Evolutionary conservation across 2,797 vertebrate species (phyloP), one percentile per base, ranked within the genome.

Genomic region (Parambassis ranga): DNA sequence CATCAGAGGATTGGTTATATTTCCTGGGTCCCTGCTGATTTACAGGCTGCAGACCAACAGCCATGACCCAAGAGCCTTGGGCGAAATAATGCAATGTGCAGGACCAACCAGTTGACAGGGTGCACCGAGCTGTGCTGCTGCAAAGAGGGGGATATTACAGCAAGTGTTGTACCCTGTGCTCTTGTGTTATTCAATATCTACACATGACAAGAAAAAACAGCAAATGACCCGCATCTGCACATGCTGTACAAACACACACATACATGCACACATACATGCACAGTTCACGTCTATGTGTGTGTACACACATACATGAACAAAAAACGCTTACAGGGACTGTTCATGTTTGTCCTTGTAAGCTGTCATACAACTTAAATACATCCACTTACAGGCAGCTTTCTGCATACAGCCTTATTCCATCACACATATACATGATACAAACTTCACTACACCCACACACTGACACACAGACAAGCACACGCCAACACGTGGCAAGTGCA

Each of bases 401-500:
- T 50, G 55, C 35, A 24, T 27, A n/a, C 71, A 38, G 27, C 38
- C 28, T 11, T 6, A 27, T 49, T 60, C n/a, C 0, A 53, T 57
- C 43, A 24, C 38, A 37, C 33, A 42, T 42, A 37, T 42, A 37
- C 65, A 26, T 5, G 37, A 61, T 11, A 27, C 11, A 64, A 48
- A 53, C 67, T 50, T 37, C 10, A 57, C 28, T 69, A 3, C 38
- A 3, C 57, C 28, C 69, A 3, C 38, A 3, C 42, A 10, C 51
- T 4, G 36, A 10, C 65, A 50, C 65, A 15, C 48, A 63, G 50
- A 58, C 44, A 19, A 14, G 24, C 47, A 16, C 68, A 55, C 28
- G 9, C 48, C 28, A 1, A 61, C 68, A 71, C 42, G 39, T 1
- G 31, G 66, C 70, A 46, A 39, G 55, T 10, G 43, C 77, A 68